phyloP scores from a whole-genome alignment of 1,140 invertebrate species.

The Aphidius ervi region DNA sequence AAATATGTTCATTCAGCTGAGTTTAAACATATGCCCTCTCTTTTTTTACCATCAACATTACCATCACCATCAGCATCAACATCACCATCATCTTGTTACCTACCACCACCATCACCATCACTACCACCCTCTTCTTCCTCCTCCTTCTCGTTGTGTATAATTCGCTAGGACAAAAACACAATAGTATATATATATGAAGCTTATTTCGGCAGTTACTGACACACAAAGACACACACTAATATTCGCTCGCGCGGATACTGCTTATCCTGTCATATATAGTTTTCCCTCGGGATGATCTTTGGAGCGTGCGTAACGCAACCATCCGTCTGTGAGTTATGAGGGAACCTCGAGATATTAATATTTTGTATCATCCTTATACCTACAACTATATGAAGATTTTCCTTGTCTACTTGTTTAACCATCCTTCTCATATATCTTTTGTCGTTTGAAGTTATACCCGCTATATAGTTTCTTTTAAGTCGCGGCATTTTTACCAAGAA shows the following conservation, averaged over 20 bases:
- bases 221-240: conserved; percentile 12
- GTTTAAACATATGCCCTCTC: conserved; percentile 42
- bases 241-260: conserved; percentile 35
- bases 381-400: conserved; percentile 29
- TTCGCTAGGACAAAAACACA: no score
- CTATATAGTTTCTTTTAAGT: no score
- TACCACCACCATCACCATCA: no score
- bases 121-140: not conserved
- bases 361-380: conserved; percentile 52
- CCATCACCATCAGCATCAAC: not conserved
- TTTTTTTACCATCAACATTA: conserved; percentile 22
- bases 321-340: conserved; percentile 53
- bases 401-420: conserved; percentile 27
- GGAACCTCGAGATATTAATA: conserved; percentile 53
- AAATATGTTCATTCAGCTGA: conserved; percentile 41
- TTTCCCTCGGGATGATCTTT: conserved; percentile 46
- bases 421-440: conserved; percentile 37
- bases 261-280: conserved; percentile 35
- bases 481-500: no score
- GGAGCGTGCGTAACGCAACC: conserved; percentile 51
- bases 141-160: not conserved
- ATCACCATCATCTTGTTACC: no score
- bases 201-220: no score
- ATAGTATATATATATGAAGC: no score
- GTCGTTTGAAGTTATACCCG: conserved; percentile 38